Evolutionary conservation across 2,888 invertebrate genomes (phyloP).

Genomic region (Leptinotarsa rubiginosa): DNA sequence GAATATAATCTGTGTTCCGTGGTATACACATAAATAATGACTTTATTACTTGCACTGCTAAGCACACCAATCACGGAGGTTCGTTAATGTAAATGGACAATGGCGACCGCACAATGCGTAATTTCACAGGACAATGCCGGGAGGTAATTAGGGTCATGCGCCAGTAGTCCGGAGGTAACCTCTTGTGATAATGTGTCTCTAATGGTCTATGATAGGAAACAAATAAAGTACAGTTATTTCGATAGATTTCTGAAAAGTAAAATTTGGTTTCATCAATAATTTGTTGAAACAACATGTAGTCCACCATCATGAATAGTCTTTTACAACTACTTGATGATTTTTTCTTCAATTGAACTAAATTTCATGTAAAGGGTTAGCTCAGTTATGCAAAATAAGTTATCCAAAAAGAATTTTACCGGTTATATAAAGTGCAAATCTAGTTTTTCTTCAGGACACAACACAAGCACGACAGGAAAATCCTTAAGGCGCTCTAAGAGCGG

Average conservation of each 20-base stretch:
- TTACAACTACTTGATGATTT: too few relatives aligned
- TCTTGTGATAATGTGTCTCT: constrained; percentile 7
- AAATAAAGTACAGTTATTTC: neutral
- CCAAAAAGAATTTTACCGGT: too few relatives aligned
- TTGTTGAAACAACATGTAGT: neutral
- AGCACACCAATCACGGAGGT: constrained; percentile 27
- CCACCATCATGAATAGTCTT: neutral
- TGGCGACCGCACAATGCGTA: constrained; percentile 32
- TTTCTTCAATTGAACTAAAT: too few relatives aligned
- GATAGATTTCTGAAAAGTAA: neutral
- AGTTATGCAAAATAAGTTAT: too few relatives aligned
- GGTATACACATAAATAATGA: constrained; percentile 32
- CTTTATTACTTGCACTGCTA: constrained; percentile 33
- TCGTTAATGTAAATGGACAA: constrained; percentile 29
- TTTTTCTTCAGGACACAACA: too few relatives aligned
- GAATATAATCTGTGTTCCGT: constrained; percentile 27
- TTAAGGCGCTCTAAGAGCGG: too few relatives aligned
- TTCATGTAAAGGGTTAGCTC: too few relatives aligned
- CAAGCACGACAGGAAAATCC: too few relatives aligned
- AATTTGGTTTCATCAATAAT: neutral
- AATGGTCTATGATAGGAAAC: constrained; percentile 1
- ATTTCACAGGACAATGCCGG: constrained; percentile 32
- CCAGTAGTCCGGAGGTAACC: neutral
- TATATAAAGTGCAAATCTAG: too few relatives aligned
- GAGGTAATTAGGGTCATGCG: constrained; percentile 26